These are phyloP conservation scores for Lagodon rhomboides DNA, from an alignment of 2,797 vertebrate genomes.

Conservation along the genomic window DNA sequence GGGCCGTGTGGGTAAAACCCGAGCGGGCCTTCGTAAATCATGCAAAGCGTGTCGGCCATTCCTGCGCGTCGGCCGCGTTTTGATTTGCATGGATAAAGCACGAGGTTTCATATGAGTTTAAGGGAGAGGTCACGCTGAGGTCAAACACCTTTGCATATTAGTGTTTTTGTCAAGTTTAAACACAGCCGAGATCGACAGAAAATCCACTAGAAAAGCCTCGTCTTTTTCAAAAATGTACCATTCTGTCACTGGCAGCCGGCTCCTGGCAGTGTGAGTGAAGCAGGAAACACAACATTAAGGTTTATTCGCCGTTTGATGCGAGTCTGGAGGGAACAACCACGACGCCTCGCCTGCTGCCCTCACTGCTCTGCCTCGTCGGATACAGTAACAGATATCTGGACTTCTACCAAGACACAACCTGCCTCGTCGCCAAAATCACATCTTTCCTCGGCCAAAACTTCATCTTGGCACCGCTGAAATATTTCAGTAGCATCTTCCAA, in stretches of 20 bases:
- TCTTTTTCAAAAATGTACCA: background rate
- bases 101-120: slow-evolving; percentile 1
- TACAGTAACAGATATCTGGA: slow-evolving; percentile 45
- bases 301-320: slow-evolving; percentile 3
- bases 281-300: slow-evolving; percentile 3
- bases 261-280: background rate
- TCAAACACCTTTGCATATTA: background rate
- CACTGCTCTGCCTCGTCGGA: background rate
- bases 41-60: slow-evolving; percentile 22
- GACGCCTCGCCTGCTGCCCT: slow-evolving; percentile 15
- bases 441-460: slow-evolving; percentile 40
- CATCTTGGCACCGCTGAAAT: slow-evolving; percentile 31
- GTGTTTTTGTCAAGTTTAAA: background rate
- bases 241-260: background rate
- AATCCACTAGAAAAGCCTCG: background rate
- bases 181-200: no score
- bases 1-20: slow-evolving; percentile 16
- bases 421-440: slow-evolving; percentile 15
- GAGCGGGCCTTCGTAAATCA: slow-evolving; percentile 7
- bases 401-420: slow-evolving; percentile 37
- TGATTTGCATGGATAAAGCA: slow-evolving; percentile 51
- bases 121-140: background rate
- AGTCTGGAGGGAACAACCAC: slow-evolving; percentile 4
- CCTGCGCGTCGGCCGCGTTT: slow-evolving; percentile 18
- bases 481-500: slow-evolving; percentile 40